A percentile compares a stretch with the other conserved stretches of the same genome.
Evolutionary conservation across 2,113 vertebrate genomes (phyloP).

Genomic region (Ovis canadensis): DNA sequence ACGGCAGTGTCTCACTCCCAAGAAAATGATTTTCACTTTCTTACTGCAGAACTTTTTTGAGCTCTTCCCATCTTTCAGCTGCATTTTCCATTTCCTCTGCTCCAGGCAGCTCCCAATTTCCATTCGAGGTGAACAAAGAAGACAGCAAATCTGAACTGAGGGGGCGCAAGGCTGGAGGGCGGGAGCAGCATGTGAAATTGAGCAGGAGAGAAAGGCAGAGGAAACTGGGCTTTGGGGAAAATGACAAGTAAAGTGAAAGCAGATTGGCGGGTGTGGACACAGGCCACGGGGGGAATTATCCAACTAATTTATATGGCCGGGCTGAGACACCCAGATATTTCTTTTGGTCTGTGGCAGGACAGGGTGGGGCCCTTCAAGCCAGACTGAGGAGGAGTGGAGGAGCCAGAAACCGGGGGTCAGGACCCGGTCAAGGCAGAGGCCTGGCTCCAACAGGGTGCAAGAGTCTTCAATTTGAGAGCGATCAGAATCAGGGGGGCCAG

Average conservation of each 20-base stretch:
- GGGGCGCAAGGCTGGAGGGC: neutral
- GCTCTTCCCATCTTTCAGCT: fast-evolving
- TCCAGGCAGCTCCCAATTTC: neutral
- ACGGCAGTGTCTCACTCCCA: neutral
- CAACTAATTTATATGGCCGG: neutral
- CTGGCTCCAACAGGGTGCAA: neutral
- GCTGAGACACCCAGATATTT: neutral
- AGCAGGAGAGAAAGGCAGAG: neutral
- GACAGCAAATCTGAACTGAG: neutral
- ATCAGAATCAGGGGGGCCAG: neutral
- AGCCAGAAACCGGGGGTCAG: neutral
- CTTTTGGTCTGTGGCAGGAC: neutral
- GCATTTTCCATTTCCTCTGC: neutral
- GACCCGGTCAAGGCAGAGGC: neutral
- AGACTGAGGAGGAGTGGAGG: neutral
- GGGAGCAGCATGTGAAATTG: neutral
- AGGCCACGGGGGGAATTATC: neutral
- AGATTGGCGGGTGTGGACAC: neutral
- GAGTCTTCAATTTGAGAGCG: neutral
- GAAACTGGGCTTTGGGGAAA: neutral
- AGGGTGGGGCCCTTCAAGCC: neutral
- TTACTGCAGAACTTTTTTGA: neutral
- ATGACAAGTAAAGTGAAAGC: constrained; percentile 34
- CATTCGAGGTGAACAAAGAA: neutral
- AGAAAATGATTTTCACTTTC: neutral